Conservation (phyloP, 1,140 invertebrate species). For the Acromyrmex charruanus region DNA sequence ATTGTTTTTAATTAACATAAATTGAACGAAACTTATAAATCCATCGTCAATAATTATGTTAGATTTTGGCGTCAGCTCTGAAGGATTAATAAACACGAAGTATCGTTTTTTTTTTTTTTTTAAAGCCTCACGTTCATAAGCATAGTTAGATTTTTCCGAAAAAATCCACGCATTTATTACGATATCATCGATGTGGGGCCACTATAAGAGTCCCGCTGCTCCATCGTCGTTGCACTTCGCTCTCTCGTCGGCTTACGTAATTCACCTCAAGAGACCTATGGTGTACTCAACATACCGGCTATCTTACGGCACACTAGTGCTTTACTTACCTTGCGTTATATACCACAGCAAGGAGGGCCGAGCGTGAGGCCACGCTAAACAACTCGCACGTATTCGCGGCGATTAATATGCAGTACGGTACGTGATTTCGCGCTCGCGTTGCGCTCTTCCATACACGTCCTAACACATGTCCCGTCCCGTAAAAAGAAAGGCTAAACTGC, state of each 20-base stretch:
- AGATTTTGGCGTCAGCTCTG: background rate
- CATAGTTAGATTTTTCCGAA: background rate
- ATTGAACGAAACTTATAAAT: no score
- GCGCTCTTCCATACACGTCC: constrained; percentile 23
- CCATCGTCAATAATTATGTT: background rate
- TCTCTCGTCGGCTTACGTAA: constrained; percentile 57
- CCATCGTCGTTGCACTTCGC: background rate
- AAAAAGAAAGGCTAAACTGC: background rate
- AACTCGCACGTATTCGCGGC: constrained; percentile 74
- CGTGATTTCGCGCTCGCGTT: constrained; percentile 59
- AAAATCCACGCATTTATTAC: background rate
- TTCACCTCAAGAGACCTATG: background rate
- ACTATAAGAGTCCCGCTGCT: background rate
- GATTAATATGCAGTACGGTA: constrained; percentile 73
- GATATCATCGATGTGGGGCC: background rate
- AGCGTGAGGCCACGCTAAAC: constrained; percentile 62
- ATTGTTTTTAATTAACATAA: no score
- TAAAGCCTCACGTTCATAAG: no score
- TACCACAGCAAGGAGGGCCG: constrained; percentile 46
- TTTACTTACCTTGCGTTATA: constrained; percentile 63
- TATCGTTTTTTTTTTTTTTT: no score
- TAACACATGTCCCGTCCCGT: constrained; percentile 55
- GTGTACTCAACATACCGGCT: constrained; percentile 26
- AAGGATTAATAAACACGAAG: no score
- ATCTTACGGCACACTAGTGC: constrained; percentile 60